These are phyloP conservation scores for Ditula angustiorana DNA, from an alignment of 2,888 invertebrate genomes.

Conservation along the genomic window DNA sequence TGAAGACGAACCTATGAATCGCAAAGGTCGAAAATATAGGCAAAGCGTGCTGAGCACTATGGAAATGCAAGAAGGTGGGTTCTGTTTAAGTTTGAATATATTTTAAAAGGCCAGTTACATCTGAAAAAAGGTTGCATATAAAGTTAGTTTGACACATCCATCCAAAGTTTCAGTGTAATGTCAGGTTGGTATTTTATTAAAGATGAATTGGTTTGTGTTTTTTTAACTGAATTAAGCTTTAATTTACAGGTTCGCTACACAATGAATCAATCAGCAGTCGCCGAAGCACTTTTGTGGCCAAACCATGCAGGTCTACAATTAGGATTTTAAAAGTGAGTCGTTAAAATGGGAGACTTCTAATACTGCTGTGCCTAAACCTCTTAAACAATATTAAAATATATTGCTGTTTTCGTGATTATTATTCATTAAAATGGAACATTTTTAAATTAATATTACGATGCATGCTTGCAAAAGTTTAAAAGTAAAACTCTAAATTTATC, in stretches of 20 bases:
- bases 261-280: slow-evolving; percentile 79
- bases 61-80: slow-evolving; percentile 81
- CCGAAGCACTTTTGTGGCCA: slow-evolving; percentile 75
- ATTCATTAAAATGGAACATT: too few species aligned
- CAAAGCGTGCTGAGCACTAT: slow-evolving; percentile 82
- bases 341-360: background rate
- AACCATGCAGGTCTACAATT: slow-evolving; percentile 74
- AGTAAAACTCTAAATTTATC: too few species aligned
- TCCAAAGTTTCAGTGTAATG: slow-evolving; percentile 84
- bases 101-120: slow-evolving; percentile 41
- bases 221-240: slow-evolving; percentile 39
- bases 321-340: slow-evolving; percentile 73
- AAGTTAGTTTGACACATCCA: slow-evolving; percentile 66
- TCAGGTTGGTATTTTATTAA: slow-evolving; percentile 71
- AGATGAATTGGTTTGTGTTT: slow-evolving; percentile 40
- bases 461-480: too few species aligned
- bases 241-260: slow-evolving; percentile 73
- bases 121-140: slow-evolving; percentile 40
- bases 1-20: slow-evolving; percentile 68
- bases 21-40: slow-evolving; percentile 83
- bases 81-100: slow-evolving; percentile 31
- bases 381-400: slow-evolving; percentile 16
- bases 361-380: background rate
- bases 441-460: too few species aligned
- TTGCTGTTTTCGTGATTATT: too few species aligned